phyloP scores from a whole-genome alignment of 2,888 invertebrate species.

The Chrysolina haemoptera region DNA sequence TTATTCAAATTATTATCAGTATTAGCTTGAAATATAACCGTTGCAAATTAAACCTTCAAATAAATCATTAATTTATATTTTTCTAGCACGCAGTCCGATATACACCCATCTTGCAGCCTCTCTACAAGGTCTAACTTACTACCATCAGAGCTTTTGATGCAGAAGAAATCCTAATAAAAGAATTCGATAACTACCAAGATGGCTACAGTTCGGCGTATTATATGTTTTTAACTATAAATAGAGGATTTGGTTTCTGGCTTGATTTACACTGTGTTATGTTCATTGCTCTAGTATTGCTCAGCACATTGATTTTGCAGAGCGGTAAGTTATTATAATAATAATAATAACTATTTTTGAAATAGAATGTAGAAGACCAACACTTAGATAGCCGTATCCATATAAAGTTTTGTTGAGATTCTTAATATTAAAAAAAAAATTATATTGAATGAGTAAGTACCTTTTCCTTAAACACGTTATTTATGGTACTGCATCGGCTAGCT shows the following conservation, averaged over 20 bases:
- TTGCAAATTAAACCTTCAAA: too few species aligned
- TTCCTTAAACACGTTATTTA: too few species aligned
- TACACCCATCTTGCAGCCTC: conserved; percentile 83
- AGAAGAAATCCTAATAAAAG: conserved; percentile 73
- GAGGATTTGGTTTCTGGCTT: conserved; percentile 81
- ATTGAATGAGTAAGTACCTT: too few species aligned
- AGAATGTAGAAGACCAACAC: too few species aligned
- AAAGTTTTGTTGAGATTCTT: too few species aligned
- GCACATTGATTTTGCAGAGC: conserved; percentile 75
- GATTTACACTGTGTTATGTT: conserved; percentile 79
- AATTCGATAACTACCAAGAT: conserved; percentile 77
- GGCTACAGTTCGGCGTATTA: conserved; percentile 82
- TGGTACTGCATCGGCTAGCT: too few species aligned
- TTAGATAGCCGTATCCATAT: too few species aligned
- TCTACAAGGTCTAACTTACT: conserved; percentile 80
- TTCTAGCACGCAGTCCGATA: conserved; percentile 82
- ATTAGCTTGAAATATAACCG: too few species aligned
- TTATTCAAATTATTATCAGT: too few species aligned
- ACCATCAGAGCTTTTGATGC: conserved; percentile 82
- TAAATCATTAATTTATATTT: neutral
- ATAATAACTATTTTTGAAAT: too few species aligned
- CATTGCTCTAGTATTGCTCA: conserved; percentile 76
- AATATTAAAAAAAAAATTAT: too few species aligned
- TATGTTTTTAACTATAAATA: conserved; percentile 75
- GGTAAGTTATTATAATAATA: conserved; percentile 65